Evolutionary conservation across 92 coral and sea anemone genomes (phyloP).

Genomic region (Muricea muricata): DNA sequence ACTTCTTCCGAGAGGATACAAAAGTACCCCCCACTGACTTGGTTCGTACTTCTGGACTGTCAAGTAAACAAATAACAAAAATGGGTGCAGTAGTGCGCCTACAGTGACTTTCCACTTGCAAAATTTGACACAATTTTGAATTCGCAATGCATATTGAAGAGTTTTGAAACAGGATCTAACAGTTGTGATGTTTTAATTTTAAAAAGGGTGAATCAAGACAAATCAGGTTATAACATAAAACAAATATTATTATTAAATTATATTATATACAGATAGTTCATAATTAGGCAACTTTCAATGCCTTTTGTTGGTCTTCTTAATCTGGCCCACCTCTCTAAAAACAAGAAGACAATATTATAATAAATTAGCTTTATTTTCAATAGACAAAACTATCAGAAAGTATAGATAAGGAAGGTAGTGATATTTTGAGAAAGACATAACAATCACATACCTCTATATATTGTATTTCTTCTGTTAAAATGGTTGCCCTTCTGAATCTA

Average conservation of each 20-base stretch:
- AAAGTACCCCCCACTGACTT: not conserved
- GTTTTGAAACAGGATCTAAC: too few relatives aligned
- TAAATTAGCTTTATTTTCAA: not conserved
- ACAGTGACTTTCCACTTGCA: not conserved
- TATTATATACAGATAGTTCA: not conserved
- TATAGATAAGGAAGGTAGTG: too few relatives aligned
- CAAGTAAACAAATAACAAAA: not conserved
- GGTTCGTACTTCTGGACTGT: too few relatives aligned
- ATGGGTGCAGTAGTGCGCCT: not conserved
- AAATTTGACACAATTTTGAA: not conserved
- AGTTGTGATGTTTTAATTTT: too few relatives aligned
- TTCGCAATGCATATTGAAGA: not conserved
- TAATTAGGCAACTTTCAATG: not conserved
- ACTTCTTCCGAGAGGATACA: not conserved
- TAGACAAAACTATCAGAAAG: too few relatives aligned
- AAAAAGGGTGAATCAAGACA: too few relatives aligned
- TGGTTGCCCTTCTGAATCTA: constrained; percentile 73
- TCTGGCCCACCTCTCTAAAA: constrained; percentile 47
- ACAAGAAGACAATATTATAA: not conserved
- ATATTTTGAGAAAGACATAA: not conserved
- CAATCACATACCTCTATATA: constrained; percentile 74
- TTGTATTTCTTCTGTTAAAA: constrained; percentile 84
- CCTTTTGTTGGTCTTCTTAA: not conserved
- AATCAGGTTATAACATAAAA: too few relatives aligned
- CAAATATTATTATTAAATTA: not conserved